These are phyloP conservation scores for Tanypteryx hageni DNA, from an alignment of 2,888 invertebrate genomes.

Conservation along the genomic window DNA sequence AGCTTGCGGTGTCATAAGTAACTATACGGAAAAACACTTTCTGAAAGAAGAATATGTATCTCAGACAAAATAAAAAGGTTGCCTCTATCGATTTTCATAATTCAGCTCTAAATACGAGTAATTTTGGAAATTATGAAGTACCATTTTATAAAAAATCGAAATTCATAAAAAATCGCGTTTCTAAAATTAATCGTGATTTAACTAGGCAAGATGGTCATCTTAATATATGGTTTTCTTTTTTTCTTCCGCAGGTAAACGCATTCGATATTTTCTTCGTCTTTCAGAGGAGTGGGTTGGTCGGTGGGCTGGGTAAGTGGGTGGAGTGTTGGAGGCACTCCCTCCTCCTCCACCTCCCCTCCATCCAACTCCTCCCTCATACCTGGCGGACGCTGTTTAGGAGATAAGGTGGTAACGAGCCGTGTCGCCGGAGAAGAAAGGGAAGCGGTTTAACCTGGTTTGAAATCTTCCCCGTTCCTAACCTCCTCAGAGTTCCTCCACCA, in stretches of 20 bases:
- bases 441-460: not conserved
- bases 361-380: too few relatives aligned
- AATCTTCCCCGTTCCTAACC: not conserved
- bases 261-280: not conserved
- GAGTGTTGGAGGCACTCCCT: too few relatives aligned
- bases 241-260: constrained; percentile 30
- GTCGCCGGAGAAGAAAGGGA: not conserved
- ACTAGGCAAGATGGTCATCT: not conserved
- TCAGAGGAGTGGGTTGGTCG: not conserved
- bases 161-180: not conserved
- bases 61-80: too few relatives aligned
- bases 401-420: constrained; percentile 37
- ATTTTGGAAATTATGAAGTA: not conserved
- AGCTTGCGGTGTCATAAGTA: too few relatives aligned
- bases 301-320: not conserved
- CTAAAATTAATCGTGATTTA: not conserved
- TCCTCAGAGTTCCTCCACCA: not conserved
- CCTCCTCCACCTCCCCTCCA: too few relatives aligned
- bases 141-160: not conserved
- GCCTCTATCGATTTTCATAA: too few relatives aligned
- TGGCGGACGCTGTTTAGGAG: not conserved
- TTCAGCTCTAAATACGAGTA: too few relatives aligned
- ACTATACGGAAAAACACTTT: too few relatives aligned
- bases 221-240: constrained; percentile 24
- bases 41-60: too few relatives aligned